Evolutionary conservation across 2,888 invertebrate genomes (phyloP).

Genomic region (Dugesia japonica): DNA sequence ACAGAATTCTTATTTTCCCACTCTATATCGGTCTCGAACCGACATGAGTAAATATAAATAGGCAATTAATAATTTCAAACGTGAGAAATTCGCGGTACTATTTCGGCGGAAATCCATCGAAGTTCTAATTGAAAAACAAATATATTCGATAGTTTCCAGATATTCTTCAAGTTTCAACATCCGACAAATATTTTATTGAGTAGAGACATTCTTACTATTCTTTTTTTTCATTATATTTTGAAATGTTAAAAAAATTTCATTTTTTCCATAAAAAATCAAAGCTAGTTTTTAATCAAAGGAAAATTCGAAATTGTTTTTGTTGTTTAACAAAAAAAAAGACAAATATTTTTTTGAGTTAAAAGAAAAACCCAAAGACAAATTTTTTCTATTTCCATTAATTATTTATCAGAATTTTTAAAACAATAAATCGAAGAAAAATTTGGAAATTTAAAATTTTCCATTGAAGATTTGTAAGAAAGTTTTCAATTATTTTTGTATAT

Average conservation of each 20-base stretch:
- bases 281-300: background rate
- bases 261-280: no score
- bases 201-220: conserved; percentile 11
- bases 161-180: conserved; percentile 16
- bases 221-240: background rate
- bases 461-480: no score
- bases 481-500: no score
- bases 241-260: background rate
- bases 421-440: background rate
- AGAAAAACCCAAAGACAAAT: conserved; percentile 9
- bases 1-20: background rate
- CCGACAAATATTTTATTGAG: conserved; percentile 13
- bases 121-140: background rate
- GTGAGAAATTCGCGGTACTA: conserved; percentile 12
- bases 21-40: conserved; percentile 16
- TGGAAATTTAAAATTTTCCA: background rate
- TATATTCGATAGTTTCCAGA: conserved; percentile 15
- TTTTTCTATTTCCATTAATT: conserved; percentile 1
- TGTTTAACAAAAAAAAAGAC: background rate
- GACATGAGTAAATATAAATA: background rate
- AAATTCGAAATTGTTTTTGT: background rate
- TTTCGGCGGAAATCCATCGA: conserved; percentile 10
- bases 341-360: conserved; percentile 4
- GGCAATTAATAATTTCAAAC: conserved; percentile 9
- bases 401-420: background rate